These are phyloP conservation scores for Silurus lanzhouensis DNA, from an alignment of 2,797 vertebrate genomes.

Conservation along the genomic window DNA sequence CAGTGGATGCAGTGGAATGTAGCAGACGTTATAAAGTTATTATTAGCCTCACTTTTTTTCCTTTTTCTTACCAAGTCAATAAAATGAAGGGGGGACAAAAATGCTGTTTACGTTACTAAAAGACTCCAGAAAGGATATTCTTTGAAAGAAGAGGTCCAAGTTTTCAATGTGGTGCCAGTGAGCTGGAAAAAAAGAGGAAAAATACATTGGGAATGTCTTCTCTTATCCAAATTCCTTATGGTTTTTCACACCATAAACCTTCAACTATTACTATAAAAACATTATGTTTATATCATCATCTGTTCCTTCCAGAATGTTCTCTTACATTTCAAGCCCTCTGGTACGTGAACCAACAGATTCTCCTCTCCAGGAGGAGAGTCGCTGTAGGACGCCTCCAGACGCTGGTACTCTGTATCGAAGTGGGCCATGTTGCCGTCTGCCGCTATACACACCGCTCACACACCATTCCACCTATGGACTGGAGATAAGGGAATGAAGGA, in stretches of 20 bases:
- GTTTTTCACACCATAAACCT: background rate
- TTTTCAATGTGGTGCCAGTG: slow-evolving; percentile 99
- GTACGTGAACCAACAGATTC: slow-evolving; percentile 90
- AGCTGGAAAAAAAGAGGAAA: slow-evolving; percentile 70
- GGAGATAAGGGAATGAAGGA: background rate
- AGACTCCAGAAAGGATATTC: slow-evolving; percentile 88
- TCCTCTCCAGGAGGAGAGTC: slow-evolving; percentile 94
- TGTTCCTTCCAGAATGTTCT: background rate
- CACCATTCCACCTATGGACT: slow-evolving; percentile 61
- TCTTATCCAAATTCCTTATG: background rate
- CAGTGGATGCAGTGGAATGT: background rate
- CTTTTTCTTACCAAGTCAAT: background rate
- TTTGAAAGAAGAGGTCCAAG: slow-evolving; percentile 97
- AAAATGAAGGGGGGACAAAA: background rate
- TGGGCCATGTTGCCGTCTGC: slow-evolving; percentile 81
- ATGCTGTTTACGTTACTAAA: background rate
- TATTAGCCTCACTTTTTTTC: background rate
- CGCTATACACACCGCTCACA: slow-evolving; percentile 58
- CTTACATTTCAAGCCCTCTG: slow-evolving; percentile 94
- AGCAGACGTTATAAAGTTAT: background rate
- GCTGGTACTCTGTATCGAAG: slow-evolving; percentile 94
- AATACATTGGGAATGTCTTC: background rate
- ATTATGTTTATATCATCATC: background rate
- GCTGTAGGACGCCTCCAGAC: slow-evolving; percentile 91
- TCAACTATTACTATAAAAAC: background rate